Evolutionary conservation across 2,113 vertebrate genomes (phyloP).

Genomic region (Morone chrysops): DNA sequence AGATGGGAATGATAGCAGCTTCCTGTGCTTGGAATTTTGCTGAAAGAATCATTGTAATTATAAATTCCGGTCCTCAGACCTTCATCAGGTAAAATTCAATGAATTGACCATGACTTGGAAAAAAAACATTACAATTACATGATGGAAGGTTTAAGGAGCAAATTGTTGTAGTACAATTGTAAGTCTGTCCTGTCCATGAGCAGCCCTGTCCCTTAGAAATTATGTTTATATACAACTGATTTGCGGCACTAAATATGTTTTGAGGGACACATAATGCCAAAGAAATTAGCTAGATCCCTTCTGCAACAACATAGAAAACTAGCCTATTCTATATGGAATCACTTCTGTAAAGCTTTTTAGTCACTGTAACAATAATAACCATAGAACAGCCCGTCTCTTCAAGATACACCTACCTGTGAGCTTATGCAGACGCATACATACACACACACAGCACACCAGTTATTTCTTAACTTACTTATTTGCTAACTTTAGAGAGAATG

Average conservation of each 20-base stretch:
- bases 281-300: neutral
- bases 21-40: neutral
- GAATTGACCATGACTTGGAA: neutral
- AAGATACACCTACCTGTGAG: slow-evolving; percentile 46
- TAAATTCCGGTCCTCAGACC: neutral
- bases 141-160: too few relatives aligned
- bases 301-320: neutral
- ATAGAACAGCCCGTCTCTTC: neutral
- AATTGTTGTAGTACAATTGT: too few relatives aligned
- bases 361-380: neutral
- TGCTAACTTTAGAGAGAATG: slow-evolving; percentile 48
- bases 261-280: too few relatives aligned
- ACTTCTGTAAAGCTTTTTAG: neutral
- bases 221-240: too few relatives aligned
- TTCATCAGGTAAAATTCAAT: neutral
- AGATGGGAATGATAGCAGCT: neutral
- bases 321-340: neutral
- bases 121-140: neutral
- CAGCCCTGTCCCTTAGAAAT: too few relatives aligned
- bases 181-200: too few relatives aligned
- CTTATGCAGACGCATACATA: slow-evolving; percentile 1
- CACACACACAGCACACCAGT: slow-evolving; percentile 12
- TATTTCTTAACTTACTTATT: slow-evolving; percentile 52
- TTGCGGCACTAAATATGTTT: too few relatives aligned
- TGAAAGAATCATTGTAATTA: neutral